phyloP scores from a whole-genome alignment of 2,888 invertebrate genomes.

The Amaurobius ferox region DNA sequence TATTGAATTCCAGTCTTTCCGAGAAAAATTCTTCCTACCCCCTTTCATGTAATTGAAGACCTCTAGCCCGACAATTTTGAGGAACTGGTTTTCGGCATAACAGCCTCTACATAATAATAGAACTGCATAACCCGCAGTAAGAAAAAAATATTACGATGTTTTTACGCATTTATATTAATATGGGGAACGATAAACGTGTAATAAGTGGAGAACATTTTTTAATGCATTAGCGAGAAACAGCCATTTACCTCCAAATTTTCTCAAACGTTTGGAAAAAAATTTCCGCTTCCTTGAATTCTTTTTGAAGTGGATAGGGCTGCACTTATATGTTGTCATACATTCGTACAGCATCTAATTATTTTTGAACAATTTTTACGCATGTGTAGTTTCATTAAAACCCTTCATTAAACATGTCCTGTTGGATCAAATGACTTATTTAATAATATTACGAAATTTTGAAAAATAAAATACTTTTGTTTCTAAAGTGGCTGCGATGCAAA shows the following conservation, averaged over 20 bases:
- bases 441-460: too few species aligned
- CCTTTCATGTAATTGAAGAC: neutral
- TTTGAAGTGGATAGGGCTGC: too few species aligned
- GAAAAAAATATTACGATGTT: neutral
- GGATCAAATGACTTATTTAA: too few species aligned
- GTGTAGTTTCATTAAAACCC: too few species aligned
- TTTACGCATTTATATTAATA: constrained; percentile 1
- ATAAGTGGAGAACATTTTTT: neutral
- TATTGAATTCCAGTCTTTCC: neutral
- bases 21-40: neutral
- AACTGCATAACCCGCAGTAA: neutral
- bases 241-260: neutral
- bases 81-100: neutral
- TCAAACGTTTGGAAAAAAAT: too few species aligned
- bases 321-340: too few species aligned
- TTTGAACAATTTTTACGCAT: too few species aligned
- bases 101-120: neutral
- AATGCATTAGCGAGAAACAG: neutral
- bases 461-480: too few species aligned
- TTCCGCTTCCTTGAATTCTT: too few species aligned
- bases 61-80: neutral
- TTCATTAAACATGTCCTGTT: too few species aligned
- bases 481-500: too few species aligned
- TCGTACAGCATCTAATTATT: too few species aligned
- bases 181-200: neutral